Evolutionary conservation across 2,797 vertebrate species (phyloP), one percentile per base, ranked within the genome.

Genomic region (Clarias platycephalus): DNA sequence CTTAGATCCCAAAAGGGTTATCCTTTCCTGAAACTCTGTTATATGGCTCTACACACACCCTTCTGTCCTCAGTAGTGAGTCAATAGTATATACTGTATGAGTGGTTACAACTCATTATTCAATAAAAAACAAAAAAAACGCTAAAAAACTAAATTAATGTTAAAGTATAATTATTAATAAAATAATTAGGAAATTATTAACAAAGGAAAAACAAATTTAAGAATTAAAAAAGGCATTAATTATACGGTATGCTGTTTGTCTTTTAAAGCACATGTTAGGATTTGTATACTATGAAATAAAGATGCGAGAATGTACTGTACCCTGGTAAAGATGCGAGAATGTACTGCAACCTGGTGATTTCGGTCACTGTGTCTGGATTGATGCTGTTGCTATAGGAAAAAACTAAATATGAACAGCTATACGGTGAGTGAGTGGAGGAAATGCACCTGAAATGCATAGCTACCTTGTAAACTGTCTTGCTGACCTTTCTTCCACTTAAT

Each of bases 401-500:
- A 53, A 74, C 76, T 60, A 83, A 74, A 86, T 44, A 80, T n/a
- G 20, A 62, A 49, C 80, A 62, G 44, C 40, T 67, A 53, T 16
- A 57, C 16, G 8, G 26, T 53, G 57, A 34, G 8, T 24, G 66
- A 28, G 55, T 44, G 16, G 26, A 76, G 62, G 22, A 63, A 81
- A 86, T 67, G 31, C 80, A 89, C 31, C 76, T 31, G 55, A 68
- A 76, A 86, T 72, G n/a, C 63, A 79, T 44, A 60, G 40, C 34
- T 40, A 49, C 26, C 40, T 8, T 81, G 78, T 62, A 44, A 40
- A 63, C 71, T 81, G 72, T 37, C 81, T 77, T 72, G 20, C 70
- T 89, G 85, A 88, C 83, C 81, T 88, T 89, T 90, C 83, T 84
- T 53, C 86, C 53, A 68, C 63, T 87, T 72, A 37, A 76, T 70